These are phyloP conservation scores for Buphagus erythrorhynchus DNA, from an alignment of 2,797 vertebrate genomes.

Conservation along the genomic window DNA sequence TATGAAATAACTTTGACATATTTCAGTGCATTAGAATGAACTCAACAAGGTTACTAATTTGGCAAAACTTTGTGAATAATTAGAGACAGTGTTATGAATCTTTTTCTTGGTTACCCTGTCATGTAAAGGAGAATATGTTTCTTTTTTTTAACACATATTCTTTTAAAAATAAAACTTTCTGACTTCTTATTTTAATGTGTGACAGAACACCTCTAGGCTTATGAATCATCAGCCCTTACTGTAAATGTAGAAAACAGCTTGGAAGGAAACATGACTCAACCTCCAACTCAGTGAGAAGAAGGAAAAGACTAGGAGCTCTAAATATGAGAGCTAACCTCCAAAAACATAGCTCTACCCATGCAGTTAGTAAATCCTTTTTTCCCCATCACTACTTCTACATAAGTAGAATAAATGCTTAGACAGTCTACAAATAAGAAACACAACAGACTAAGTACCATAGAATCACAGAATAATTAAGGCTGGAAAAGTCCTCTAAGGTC, in stretches of 20 bases:
- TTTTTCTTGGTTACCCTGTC: background rate
- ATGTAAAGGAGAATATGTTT: background rate
- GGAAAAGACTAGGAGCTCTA: background rate
- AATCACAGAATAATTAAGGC: background rate
- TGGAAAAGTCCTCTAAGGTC: background rate
- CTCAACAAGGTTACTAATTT: background rate
- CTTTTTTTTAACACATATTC: background rate
- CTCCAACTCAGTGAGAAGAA: background rate
- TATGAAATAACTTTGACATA: background rate
- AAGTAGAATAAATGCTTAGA: background rate
- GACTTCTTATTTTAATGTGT: background rate
- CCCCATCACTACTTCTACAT: background rate
- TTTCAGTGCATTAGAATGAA: background rate
- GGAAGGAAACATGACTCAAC: background rate
- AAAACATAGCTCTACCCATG: background rate
- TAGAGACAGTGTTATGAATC: background rate
- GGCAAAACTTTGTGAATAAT: background rate
- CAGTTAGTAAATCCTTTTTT: background rate
- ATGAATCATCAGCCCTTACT: background rate
- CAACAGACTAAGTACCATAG: background rate
- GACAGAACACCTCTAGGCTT: background rate
- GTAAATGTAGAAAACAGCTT: background rate
- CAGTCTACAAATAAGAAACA: background rate
- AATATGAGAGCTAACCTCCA: rapidly evolving
- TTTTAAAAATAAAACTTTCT: background rate